Evolutionary conservation across 2,113 vertebrate genomes (phyloP).

Genomic region (Tenebrosternarchus preto): DNA sequence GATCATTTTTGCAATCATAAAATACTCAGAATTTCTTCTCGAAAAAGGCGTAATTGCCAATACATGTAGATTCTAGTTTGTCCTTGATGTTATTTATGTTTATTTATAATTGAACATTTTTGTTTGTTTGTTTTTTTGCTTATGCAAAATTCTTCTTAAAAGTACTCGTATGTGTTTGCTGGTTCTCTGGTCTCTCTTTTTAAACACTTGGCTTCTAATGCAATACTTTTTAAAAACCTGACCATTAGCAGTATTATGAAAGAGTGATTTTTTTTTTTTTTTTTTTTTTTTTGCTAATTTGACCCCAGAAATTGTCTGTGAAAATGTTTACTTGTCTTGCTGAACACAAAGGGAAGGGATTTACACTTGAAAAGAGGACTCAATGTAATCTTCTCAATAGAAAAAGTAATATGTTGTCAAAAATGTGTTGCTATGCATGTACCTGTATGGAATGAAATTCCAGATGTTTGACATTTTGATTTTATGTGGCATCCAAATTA

Average conservation of each 20-base stretch:
- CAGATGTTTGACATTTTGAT: conserved; percentile 55
- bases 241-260: conserved; percentile 30
- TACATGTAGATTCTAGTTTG: conserved; percentile 46
- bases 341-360: conserved; percentile 16
- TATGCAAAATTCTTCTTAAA: conserved; percentile 35
- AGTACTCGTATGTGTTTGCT: conserved; percentile 47
- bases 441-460: conserved; percentile 55
- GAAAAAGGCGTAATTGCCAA: conserved; percentile 24
- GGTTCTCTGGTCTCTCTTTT: conserved; percentile 44
- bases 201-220: conserved; percentile 41
- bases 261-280: conserved; percentile 18
- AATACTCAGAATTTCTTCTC: conserved; percentile 37
- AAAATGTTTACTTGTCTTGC: conserved; percentile 26
- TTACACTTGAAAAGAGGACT: conserved; percentile 39
- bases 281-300: conserved; percentile 22
- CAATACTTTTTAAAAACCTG: conserved; percentile 51
- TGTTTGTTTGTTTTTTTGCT: conserved; percentile 25
- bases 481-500: conserved; percentile 55
- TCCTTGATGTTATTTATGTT: conserved; percentile 43
- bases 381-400: conserved; percentile 33
- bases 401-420: conserved; percentile 29
- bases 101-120: conserved; percentile 37
- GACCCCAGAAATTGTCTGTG: conserved; percentile 31
- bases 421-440: conserved; percentile 58
- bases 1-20: conserved; percentile 13